A percentile compares a stretch with the other conserved stretches of the same genome.
Evolutionary conservation across 2,797 vertebrate species (phyloP).

Genomic region (Peromyscus attwateri): DNA sequence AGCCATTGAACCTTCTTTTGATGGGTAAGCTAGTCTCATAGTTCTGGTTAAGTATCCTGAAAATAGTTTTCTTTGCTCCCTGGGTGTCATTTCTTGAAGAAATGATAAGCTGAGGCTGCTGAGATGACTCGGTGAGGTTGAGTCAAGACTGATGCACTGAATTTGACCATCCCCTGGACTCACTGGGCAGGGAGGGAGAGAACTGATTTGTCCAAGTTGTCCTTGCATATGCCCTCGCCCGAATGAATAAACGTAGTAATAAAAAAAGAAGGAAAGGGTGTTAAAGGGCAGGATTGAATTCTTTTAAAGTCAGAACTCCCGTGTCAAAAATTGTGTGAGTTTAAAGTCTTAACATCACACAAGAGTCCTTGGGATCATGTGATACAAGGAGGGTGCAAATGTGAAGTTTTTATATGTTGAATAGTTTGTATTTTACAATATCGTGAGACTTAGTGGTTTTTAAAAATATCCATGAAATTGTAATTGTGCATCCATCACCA

Average conservation of each 20-base stretch:
- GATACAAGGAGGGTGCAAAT: slow-evolving; percentile 8
- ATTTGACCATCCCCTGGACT: too few species aligned
- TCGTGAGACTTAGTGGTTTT: background rate
- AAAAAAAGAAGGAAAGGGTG: background rate
- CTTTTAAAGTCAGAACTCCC: background rate
- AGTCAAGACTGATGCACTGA: background rate
- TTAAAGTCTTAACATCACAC: slow-evolving; percentile 18
- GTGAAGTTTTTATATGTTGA: background rate
- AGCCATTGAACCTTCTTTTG: background rate
- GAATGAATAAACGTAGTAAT: background rate
- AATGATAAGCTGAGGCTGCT: background rate
- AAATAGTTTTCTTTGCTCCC: background rate
- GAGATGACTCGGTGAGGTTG: background rate
- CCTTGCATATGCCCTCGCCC: background rate
- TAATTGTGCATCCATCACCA: background rate
- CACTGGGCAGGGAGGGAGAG: background rate
- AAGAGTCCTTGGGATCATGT: background rate
- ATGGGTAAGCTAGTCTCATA: background rate
- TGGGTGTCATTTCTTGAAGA: background rate
- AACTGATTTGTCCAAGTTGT: background rate
- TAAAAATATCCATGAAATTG: background rate
- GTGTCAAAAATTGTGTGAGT: slow-evolving; percentile 1
- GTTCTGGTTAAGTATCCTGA: slow-evolving; percentile 31
- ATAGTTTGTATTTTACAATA: slow-evolving; percentile 40
- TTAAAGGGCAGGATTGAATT: slow-evolving; percentile 53